A percentile compares a stretch with the other conserved stretches of the same genome.
Evolutionary conservation across 2,888 invertebrate genomes (phyloP).

Genomic region (Toxonevra muliebris): DNA sequence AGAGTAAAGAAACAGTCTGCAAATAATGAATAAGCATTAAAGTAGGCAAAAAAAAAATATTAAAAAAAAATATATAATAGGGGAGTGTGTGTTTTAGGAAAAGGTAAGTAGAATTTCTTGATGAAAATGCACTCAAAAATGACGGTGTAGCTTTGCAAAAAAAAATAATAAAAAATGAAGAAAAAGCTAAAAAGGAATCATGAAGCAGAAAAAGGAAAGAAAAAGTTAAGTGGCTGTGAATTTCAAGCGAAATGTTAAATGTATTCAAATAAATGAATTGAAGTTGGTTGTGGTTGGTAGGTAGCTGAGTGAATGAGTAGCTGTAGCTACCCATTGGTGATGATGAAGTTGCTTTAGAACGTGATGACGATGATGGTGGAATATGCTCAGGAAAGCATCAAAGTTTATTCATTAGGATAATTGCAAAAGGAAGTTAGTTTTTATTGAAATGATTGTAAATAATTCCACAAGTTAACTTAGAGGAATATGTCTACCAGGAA

Average conservation of each 20-base stretch:
- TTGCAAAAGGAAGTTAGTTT: too few relatives aligned
- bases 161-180: too few relatives aligned
- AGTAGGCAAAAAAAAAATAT: neutral
- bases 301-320: neutral
- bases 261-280: conserved; percentile 17
- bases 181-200: neutral
- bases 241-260: conserved; percentile 3
- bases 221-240: conserved; percentile 6
- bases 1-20: conserved; percentile 22
- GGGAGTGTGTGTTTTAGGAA: neutral
- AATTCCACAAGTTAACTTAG: too few relatives aligned
- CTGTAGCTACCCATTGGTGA: too few relatives aligned
- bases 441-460: too few relatives aligned
- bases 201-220: neutral
- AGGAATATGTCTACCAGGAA: too few relatives aligned
- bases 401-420: neutral
- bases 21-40: conserved; percentile 16
- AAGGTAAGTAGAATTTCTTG: neutral
- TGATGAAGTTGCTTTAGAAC: too few relatives aligned
- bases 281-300: neutral
- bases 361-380: too few relatives aligned
- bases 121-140: neutral
- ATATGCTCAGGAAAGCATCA: neutral
- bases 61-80: conserved; percentile 1
- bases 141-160: neutral